phyloP scores from a whole-genome alignment of 2,797 vertebrate genomes.

The Pelochelys cantorii region DNA sequence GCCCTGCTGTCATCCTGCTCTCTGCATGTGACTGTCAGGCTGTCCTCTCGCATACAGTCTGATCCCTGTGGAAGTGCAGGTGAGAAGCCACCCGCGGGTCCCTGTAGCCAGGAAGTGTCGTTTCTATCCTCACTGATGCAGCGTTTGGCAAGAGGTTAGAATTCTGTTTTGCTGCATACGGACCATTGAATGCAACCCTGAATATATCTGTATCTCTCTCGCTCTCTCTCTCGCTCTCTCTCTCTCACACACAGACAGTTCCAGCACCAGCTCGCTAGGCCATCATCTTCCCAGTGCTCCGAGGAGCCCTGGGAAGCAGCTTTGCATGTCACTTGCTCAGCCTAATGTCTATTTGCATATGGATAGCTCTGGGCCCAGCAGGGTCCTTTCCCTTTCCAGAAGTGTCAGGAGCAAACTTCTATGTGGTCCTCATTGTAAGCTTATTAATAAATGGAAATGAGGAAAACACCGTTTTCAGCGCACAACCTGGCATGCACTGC shows the following conservation, averaged over 20 bases:
- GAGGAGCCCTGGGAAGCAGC: conserved; percentile 8
- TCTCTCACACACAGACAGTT: too few relatives aligned
- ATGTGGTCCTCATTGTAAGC: not conserved
- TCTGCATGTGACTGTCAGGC: not conserved
- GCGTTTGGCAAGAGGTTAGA: not conserved
- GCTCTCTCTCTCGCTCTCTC: too few relatives aligned
- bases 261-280: not conserved
- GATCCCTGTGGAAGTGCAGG: not conserved
- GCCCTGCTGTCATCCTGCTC: not conserved
- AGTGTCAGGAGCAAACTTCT: not conserved
- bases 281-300: not conserved
- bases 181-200: not conserved
- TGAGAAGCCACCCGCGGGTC: conserved; percentile 2
- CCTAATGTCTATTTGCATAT: conserved; percentile 7
- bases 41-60: rapidly evolving
- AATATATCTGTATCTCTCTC: too few relatives aligned
- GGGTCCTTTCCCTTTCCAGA: not conserved
- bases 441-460: not conserved
- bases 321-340: not conserved
- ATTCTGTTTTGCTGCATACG: not conserved
- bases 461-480: not conserved
- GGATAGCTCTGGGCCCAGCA: not conserved
- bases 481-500: not conserved
- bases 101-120: not conserved
- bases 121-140: not conserved